A percentile compares a stretch with the other conserved stretches of the same genome.
Evolutionary conservation across 2,797 vertebrate genomes (phyloP).

Genomic region (Anabas testudineus): DNA sequence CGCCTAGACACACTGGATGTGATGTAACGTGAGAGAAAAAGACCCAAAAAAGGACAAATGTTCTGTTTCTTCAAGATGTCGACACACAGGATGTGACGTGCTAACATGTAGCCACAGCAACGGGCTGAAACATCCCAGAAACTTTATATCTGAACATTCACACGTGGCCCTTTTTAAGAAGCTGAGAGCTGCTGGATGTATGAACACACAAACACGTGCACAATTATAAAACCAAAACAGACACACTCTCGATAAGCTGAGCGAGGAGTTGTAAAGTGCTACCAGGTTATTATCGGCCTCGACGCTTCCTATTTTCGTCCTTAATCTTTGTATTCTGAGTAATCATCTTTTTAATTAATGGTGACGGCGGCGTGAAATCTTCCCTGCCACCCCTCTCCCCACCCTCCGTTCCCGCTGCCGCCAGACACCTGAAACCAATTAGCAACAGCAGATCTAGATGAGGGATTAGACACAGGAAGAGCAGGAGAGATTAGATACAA

Average conservation of each 20-base stretch:
- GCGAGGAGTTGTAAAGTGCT: conserved; percentile 48
- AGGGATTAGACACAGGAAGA: conserved; percentile 52
- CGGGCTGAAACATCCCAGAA: conserved; percentile 31
- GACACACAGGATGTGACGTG: conserved; percentile 41
- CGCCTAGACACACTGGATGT: conserved; percentile 18
- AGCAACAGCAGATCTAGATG: conserved; percentile 61
- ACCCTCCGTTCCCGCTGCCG: conserved; percentile 26
- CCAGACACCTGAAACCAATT: conserved; percentile 76
- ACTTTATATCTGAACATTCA: conserved; percentile 22
- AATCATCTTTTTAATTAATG: conserved; percentile 77
- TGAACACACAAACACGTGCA: conserved; percentile 8
- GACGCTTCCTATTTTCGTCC: conserved; percentile 61
- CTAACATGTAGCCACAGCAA: conserved; percentile 54
- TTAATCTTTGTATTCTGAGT: conserved; percentile 68
- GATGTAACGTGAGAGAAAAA: neutral
- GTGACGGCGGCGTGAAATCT: conserved; percentile 64
- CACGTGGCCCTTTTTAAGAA: conserved; percentile 36
- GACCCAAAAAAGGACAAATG: neutral
- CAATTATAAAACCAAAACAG: conserved; percentile 1
- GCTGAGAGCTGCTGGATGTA: conserved; percentile 23
- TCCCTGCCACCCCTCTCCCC: conserved; percentile 8
- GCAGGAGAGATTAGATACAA: conserved; percentile 44
- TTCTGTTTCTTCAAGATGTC: neutral
- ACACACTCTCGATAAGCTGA: conserved; percentile 46
- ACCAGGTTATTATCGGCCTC: conserved; percentile 49